phyloP scores from a whole-genome alignment of 1,140 invertebrate species.

The Parapsyche elsis region DNA sequence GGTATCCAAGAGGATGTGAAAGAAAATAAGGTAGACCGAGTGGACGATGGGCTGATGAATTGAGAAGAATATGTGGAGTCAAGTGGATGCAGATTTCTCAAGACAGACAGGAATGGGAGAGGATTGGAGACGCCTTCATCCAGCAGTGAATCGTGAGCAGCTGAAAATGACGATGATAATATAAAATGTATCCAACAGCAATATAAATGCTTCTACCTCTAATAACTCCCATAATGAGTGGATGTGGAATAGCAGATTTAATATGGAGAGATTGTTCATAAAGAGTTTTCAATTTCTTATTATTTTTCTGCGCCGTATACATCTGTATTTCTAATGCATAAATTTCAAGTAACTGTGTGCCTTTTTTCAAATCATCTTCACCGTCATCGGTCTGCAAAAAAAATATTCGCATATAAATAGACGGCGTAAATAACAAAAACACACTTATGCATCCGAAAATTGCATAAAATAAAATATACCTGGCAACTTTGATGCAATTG shows the following conservation, averaged over 20 bases:
- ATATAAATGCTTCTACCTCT: conserved; percentile 73
- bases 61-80: too few species aligned
- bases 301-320: conserved; percentile 99
- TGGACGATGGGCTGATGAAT: too few species aligned
- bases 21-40: too few species aligned
- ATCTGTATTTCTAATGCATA: conserved; percentile 99
- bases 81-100: too few species aligned
- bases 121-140: too few species aligned
- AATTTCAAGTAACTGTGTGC: conserved; percentile 97
- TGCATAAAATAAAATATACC: conserved; percentile 65
- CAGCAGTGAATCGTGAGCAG: too few species aligned
- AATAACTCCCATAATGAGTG: conserved; percentile 99
- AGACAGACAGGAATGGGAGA: too few species aligned
- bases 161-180: too few species aligned
- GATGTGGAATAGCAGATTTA: conserved; percentile 99
- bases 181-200: too few species aligned
- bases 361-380: conserved; percentile 99
- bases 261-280: conserved; percentile 99
- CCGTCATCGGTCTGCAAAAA: conserved; percentile 91
- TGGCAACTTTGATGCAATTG: conserved; percentile 98
- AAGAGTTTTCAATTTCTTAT: conserved; percentile 97
- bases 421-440: not conserved
- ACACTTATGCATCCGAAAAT: not conserved
- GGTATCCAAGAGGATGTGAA: too few species aligned
- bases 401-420: conserved; percentile 8